A percentile compares a stretch with the other conserved stretches of the same genome.
Conservation (phyloP, 1,140 invertebrate species). For the Aphelenchoides besseyi region DNA sequence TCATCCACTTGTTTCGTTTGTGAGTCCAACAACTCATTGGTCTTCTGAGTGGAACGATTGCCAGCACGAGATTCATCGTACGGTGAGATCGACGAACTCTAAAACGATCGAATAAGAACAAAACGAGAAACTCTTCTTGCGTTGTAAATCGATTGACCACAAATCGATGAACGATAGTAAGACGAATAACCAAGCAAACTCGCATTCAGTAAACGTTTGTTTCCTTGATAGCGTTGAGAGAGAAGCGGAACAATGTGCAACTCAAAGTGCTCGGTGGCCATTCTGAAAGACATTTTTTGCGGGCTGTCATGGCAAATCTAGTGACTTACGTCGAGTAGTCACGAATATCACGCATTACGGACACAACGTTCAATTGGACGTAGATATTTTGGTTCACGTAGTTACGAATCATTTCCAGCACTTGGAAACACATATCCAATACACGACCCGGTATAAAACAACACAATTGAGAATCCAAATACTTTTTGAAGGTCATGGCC, state of each 20-base stretch:
- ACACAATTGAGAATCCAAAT: slow-evolving; percentile 75
- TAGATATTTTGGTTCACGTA: slow-evolving; percentile 16
- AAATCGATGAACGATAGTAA: background rate
- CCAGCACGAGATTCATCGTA: background rate
- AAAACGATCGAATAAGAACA: background rate
- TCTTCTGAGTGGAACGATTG: background rate
- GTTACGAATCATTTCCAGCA: slow-evolving; percentile 17
- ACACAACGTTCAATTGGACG: slow-evolving; percentile 13
- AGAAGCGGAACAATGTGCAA: slow-evolving; percentile 75
- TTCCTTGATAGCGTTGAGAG: background rate
- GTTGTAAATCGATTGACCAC: background rate
- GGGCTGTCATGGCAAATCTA: slow-evolving; percentile 76
- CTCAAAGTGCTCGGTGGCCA: slow-evolving; percentile 94
- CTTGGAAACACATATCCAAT: slow-evolving; percentile 20
- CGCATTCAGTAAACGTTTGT: background rate
- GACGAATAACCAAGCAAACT: background rate
- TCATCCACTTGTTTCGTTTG: slow-evolving; percentile 15
- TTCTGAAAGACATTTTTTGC: slow-evolving; percentile 81
- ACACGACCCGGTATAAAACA: slow-evolving; percentile 89
- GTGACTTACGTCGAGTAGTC: slow-evolving; percentile 32
- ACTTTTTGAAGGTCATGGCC: slow-evolving; percentile 85
- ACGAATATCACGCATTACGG: slow-evolving; percentile 54
- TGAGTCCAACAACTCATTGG: background rate
- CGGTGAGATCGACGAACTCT: background rate
- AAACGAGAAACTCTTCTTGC: background rate